Base-by-base conservation (phyloP, 2,113 vertebrate species). In the Sylvietta virens region DNA sequence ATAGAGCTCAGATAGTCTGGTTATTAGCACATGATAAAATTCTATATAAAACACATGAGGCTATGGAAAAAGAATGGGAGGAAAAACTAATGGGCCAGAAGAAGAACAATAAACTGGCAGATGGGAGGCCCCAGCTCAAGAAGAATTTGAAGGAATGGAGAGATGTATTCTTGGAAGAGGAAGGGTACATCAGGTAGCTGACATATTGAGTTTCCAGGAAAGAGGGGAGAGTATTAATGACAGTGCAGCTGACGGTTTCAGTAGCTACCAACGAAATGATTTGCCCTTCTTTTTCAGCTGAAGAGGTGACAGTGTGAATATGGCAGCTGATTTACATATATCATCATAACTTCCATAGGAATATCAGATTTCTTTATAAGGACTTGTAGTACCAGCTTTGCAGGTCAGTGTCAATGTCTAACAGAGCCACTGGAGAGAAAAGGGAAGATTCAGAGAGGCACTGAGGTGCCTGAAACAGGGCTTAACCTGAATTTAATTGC, bases 151-250 rank as follows among this genome's bases (percentile, higher is more conserved):
- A 96, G 93, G 94, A 92, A 94, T 64, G 84, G 53, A 65, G 26
- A 76, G 81, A 83, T 82, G 86, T 95, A 79, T 91, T 94, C 83
- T 83, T 93, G 89, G 97, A 98, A 97, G 97, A 97, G 93, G 92
- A 97, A 98, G 96, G 86, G 91, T 86, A 96, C 97, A 97, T 97
- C 95, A 98, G 96, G 94, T 95, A 95, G 94, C 95, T 96, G 81
- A 92, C 40, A 82, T 94, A 91, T 76, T 50, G 76, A 83, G 77
- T 95, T 95, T 98, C 95, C 94, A 92, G 96, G 96, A 97, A 88
- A 86, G 91, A 95, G 91, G 77, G 39, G 48, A 92, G 76, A 93
- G 92, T 81, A 94, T 90, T 84, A 94, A 97, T 94, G 72, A 89
- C 90, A 96, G 89, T 73, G 93, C 79, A 96, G 79, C 96, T 97